Conservation (phyloP, 2,113 vertebrate species). For the Nesoenas mayeri region DNA sequence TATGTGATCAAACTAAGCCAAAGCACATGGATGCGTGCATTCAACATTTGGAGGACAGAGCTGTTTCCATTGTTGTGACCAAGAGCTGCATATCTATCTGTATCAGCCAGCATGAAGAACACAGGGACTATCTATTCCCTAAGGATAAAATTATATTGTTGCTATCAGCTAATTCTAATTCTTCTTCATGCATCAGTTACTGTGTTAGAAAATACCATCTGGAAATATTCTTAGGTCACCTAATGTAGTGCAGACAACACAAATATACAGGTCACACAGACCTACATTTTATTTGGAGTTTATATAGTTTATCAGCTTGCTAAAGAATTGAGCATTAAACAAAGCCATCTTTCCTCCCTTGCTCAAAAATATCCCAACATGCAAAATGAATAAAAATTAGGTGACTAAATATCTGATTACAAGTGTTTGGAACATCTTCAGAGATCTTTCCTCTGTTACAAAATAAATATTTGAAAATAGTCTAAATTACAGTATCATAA, state of each 20-base stretch:
- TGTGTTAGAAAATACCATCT: not conserved
- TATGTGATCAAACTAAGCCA: not conserved
- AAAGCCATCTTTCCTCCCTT: not conserved
- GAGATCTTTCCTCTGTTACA: not conserved
- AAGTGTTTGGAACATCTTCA: not conserved
- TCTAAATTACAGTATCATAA: not conserved
- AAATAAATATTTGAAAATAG: not conserved
- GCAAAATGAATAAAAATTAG: not conserved
- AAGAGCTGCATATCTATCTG: not conserved
- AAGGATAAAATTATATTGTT: not conserved
- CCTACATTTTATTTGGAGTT: not conserved
- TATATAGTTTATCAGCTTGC: not conserved
- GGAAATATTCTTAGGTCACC: not conserved
- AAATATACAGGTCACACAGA: not conserved
- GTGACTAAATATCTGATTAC: not conserved
- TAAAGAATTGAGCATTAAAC: not conserved
- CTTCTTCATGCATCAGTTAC: not conserved
- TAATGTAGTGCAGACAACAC: not conserved
- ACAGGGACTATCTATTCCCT: not conserved
- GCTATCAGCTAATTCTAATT: not conserved
- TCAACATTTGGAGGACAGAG: not conserved
- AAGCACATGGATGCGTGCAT: not conserved
- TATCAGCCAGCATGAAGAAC: not conserved
- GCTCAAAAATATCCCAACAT: not conserved
- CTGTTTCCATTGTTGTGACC: not conserved